A percentile compares a stretch with the other conserved stretches of the same genome.
Evolutionary conservation across 2,797 vertebrate species (phyloP).

Genomic region (Acrocephalus scirpaceus): DNA sequence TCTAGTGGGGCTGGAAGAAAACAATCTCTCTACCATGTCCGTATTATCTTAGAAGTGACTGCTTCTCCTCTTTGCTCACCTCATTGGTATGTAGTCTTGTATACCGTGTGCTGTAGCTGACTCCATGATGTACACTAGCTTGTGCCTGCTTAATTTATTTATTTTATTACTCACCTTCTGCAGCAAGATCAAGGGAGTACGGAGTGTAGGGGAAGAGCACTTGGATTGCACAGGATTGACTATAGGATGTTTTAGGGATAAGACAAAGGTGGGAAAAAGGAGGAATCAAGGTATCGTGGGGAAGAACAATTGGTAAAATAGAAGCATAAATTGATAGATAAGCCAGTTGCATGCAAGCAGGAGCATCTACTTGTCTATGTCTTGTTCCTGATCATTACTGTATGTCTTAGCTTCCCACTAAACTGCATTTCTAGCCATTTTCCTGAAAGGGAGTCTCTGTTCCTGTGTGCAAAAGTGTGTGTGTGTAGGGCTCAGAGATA

Average conservation of each 20-base stretch:
- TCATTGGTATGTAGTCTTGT: neutral
- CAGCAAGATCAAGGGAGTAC: neutral
- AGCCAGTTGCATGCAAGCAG: neutral
- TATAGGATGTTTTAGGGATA: neutral
- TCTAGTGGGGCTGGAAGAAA: neutral
- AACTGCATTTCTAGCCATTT: neutral
- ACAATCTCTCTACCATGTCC: neutral
- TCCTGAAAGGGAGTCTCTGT: neutral
- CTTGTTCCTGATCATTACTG: neutral
- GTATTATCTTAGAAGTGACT: neutral
- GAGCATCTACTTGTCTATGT: rapidly evolving
- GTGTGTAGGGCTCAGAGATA: neutral
- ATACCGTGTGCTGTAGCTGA: neutral
- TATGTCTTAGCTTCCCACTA: neutral
- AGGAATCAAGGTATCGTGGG: neutral
- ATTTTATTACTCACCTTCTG: neutral
- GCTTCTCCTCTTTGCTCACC: neutral
- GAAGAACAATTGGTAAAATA: neutral
- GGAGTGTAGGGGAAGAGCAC: neutral
- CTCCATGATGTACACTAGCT: neutral
- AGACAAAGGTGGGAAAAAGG: neutral
- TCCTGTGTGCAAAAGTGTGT: neutral
- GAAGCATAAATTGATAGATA: neutral
- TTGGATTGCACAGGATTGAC: neutral
- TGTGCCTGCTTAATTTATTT: neutral